Evolutionary conservation across 2,797 vertebrate species (phyloP), one percentile per base, ranked within the genome.

Genomic region (Glyptemys insculpta): DNA sequence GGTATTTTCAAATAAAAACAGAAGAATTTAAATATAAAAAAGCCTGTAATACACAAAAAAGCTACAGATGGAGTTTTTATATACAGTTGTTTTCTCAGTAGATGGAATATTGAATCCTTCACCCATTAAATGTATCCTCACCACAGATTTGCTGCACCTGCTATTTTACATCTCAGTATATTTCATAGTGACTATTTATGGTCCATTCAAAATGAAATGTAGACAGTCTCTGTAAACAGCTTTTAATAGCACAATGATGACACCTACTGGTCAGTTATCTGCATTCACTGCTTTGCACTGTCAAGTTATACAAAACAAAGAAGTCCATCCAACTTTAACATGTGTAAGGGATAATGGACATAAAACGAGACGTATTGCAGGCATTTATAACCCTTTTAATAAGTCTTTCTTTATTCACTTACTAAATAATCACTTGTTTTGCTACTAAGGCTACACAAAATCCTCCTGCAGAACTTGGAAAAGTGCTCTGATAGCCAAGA

Each of bases 31-130:
- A 97, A 97, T 97, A 94, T 31, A 93, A 97, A 96, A 9, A 47
- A 0, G 25, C 81, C 79, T 74, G 15, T 29, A 50, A 92, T 90
- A 85, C 91, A 91, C 95, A 94, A 96, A 98, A 95, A 97, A 97
- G 96, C 97, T 97, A 97, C 98, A 98, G 98, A 98, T 98, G 98
- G 98, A 96, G 91, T 93, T 98, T 97, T 94, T 97, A 93, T 91
- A 78, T 94, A 49, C 97, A 96, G 96, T 94, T 98, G 95, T 97
- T 97, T 68, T 92, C 97, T 97, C 92, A 78, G 88, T 96, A 95
- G 95, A 97, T 91, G 65, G 97, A 97, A 97, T 97, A 96, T 94
- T 97, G 97, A 97, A 97, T 96, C 97, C 94, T 91, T 96, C 97
- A 87, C 89, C 96, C 96, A 93, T 83, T 96, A 97, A 98, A 83